phyloP scores from a whole-genome alignment of 1,140 invertebrate species.

The Bombus huntii region DNA sequence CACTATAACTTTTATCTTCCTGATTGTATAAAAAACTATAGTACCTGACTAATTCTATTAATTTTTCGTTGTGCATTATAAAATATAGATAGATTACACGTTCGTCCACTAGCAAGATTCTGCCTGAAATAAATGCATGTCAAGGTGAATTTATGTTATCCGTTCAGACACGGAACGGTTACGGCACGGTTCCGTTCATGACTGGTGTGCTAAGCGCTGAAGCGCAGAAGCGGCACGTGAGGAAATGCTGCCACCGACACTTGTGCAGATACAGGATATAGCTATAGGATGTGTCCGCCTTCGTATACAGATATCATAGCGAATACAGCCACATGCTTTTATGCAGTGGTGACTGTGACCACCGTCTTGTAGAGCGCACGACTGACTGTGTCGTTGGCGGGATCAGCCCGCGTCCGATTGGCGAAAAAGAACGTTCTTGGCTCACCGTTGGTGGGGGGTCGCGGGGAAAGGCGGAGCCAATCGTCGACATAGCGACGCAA shows the following conservation, averaged over 20 bases:
- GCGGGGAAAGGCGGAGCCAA: conserved; percentile 50
- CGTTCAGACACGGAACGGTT: too few species aligned
- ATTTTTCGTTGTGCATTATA: too few species aligned
- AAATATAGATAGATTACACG: too few species aligned
- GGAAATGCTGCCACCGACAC: conserved; percentile 42
- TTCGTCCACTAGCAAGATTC: too few species aligned
- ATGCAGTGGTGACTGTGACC: background rate
- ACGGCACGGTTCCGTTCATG: background rate
- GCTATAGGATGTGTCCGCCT: background rate
- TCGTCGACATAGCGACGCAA: conserved; percentile 62
- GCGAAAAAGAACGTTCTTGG: conserved; percentile 12
- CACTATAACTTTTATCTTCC: too few species aligned
- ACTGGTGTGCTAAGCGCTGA: conserved; percentile 37
- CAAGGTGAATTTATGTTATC: too few species aligned
- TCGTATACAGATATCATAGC: background rate
- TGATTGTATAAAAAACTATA: too few species aligned
- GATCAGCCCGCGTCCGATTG: conserved; percentile 32
- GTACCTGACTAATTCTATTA: too few species aligned
- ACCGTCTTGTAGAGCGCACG: conserved; percentile 22
- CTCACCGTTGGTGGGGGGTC: conserved; percentile 37
- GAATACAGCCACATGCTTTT: background rate
- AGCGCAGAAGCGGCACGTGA: conserved; percentile 49
- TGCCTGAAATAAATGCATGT: too few species aligned
- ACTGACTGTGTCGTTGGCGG: conserved; percentile 33
- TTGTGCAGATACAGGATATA: conserved; percentile 16